These are phyloP conservation scores for Melangyna quadrimaculata DNA, from an alignment of 2,888 invertebrate species.

Conservation along the genomic window DNA sequence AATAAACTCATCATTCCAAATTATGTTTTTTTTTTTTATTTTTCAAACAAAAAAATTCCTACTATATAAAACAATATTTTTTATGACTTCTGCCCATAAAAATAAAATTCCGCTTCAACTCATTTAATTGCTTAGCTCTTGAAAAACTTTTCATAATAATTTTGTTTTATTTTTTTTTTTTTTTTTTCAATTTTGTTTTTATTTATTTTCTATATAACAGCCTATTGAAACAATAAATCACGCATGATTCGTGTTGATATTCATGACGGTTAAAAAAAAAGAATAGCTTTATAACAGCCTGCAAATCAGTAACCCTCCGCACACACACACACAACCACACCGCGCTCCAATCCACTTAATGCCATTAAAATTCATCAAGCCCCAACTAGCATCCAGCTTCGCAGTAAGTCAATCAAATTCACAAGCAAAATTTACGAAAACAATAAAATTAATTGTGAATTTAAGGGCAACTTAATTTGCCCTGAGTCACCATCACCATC, in stretches of 20 bases:
- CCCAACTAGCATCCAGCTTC: slow-evolving; percentile 34
- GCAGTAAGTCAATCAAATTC: slow-evolving; percentile 55
- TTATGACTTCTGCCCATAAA: slow-evolving; percentile 19
- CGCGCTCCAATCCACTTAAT: not conserved
- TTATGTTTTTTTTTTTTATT: not conserved
- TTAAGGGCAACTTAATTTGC: slow-evolving; percentile 66
- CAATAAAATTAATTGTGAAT: slow-evolving; percentile 64
- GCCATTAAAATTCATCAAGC: slow-evolving; percentile 12
- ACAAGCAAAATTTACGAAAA: not conserved
- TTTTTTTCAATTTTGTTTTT: not conserved
- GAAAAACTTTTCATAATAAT: slow-evolving; percentile 10
- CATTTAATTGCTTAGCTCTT: slow-evolving; percentile 44
- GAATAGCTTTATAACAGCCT: not conserved
- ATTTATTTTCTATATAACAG: slow-evolving; percentile 1
- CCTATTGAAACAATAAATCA: slow-evolving; percentile 59
- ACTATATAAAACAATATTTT: not conserved
- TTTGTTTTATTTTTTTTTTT: slow-evolving; percentile 4
- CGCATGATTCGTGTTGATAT: slow-evolving; percentile 56
- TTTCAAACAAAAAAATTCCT: not conserved
- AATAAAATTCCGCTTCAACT: slow-evolving; percentile 28
- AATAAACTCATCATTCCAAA: slow-evolving; percentile 10
- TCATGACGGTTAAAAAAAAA: slow-evolving; percentile 26
- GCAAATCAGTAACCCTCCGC: slow-evolving; percentile 1
- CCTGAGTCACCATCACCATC: slow-evolving; percentile 49
- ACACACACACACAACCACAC: not conserved